These are phyloP conservation scores for Gorsachius goisagi DNA, from an alignment of 2,113 vertebrate species.

Conservation along the genomic window DNA sequence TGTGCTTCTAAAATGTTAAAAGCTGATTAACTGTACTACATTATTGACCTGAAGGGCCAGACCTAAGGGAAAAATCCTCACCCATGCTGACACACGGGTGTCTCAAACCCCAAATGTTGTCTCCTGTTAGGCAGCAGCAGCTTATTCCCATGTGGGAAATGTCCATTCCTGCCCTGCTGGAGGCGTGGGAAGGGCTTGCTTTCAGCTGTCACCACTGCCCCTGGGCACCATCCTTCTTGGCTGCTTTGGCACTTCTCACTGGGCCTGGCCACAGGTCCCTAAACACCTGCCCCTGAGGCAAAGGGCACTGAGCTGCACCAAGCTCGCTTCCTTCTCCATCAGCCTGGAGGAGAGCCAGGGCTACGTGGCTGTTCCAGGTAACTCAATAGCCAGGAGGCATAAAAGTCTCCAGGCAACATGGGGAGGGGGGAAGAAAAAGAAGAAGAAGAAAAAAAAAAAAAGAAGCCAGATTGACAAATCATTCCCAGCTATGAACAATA, in stretches of 20 bases:
- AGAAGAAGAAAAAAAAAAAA: background rate
- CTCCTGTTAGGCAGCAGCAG: background rate
- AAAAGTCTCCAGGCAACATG: conserved; percentile 16
- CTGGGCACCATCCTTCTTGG: background rate
- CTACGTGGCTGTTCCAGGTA: background rate
- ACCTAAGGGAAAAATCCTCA: background rate
- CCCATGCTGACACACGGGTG: rapidly evolving
- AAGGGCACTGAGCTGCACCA: background rate
- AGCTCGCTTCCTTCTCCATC: background rate
- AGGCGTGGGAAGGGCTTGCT: rapidly evolving
- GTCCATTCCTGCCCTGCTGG: background rate
- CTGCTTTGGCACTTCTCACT: background rate
- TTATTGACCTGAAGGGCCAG: background rate
- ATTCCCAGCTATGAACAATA: background rate
- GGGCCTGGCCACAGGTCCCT: rapidly evolving
- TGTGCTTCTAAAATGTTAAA: background rate
- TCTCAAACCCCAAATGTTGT: background rate
- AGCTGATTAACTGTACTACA: background rate
- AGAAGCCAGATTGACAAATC: background rate
- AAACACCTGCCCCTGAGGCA: rapidly evolving
- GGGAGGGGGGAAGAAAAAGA: too few species aligned
- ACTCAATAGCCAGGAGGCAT: background rate
- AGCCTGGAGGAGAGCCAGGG: conserved; percentile 15
- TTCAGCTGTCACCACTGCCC: background rate
- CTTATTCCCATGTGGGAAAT: background rate